Evolutionary conservation across 2,797 vertebrate genomes (phyloP), one percentile per base, ranked within the genome.

Genomic region (Bradypodion pumilum): DNA sequence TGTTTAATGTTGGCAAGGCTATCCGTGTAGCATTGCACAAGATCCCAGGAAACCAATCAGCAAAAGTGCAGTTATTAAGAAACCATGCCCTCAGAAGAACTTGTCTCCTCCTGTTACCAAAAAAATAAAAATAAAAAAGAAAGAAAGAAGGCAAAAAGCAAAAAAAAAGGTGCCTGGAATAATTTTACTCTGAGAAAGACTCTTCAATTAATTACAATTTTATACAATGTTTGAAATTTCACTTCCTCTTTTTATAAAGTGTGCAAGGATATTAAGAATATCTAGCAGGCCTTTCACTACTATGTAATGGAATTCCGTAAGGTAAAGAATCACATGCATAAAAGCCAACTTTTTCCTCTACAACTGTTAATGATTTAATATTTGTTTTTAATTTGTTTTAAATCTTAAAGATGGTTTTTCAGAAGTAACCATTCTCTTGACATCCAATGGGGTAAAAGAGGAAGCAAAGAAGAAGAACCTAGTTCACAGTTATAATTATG

Each of bases 181-280:
- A 80, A 75, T 90, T 87, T 85, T 69, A 85, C 79, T 86, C 87
- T 86, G 86, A 80, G 44, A 85, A 89, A 81, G 44, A 84, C 81
- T 92, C 37, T 91, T 90, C 86, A 92, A 91, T 93, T 90, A 92
- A 93, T 91, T 93, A 89, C 91, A 93, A 91, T 88, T 88, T 87
- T 76, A 88, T 90, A 85, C 83, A 88, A 83, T 89, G 85, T 63
- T 69, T 85, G 80, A 89, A 91, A 83, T 66, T 91, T 88, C 4
- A n/a, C 16, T 37, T 35, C 49, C 25, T 49, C 9, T 25, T 8
- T 79, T 82, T 44, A 70, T 70, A 77, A 77, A 76, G 3, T 16
- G 1, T 83, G 78, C 83, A 86, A 92, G 76, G 80, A 91, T 92
- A 89, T 44, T 72, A 65, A 32, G 82, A 86, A 78, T 88, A 81